Conservation (phyloP, 2,797 vertebrate species). For the Liasis olivaceus region DNA sequence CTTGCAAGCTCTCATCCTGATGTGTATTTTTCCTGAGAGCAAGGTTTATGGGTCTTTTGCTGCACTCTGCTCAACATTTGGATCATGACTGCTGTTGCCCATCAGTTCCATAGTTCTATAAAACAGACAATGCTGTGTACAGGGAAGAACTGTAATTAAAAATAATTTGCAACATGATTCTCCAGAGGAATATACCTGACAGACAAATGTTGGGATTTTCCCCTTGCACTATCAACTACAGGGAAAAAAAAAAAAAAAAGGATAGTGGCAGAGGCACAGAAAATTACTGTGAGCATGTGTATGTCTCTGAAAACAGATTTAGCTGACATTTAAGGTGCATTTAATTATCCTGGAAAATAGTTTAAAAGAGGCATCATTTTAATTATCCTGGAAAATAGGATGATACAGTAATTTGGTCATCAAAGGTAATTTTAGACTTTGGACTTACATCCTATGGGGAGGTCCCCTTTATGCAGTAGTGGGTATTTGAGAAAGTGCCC, state of each 20-base stretch:
- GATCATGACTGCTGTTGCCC: conserved; percentile 12
- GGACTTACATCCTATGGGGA: background rate
- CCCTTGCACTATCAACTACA: background rate
- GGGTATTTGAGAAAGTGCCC: background rate
- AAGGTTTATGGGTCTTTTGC: no score
- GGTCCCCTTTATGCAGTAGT: background rate
- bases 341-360: background rate
- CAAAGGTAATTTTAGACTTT: background rate
- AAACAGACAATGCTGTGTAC: conserved; percentile 21
- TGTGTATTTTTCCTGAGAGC: no score
- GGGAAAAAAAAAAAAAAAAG: background rate
- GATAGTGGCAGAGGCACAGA: background rate
- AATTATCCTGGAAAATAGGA: background rate
- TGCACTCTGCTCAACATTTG: no score
- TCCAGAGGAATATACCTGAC: background rate
- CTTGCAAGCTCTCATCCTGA: no score
- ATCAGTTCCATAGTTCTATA: conserved; percentile 15
- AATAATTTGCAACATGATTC: background rate
- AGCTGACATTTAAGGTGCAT: background rate
- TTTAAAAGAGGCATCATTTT: background rate
- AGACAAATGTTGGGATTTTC: background rate
- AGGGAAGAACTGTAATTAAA: conserved; percentile 23
- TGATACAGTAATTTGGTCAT: background rate
- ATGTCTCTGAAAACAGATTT: background rate
- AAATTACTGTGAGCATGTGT: fast-evolving